Percentiles rank a stretch among this genome's conserved stretches.
Conservation (phyloP, 2,888 invertebrate species). For the Coenonympha arcania region DNA sequence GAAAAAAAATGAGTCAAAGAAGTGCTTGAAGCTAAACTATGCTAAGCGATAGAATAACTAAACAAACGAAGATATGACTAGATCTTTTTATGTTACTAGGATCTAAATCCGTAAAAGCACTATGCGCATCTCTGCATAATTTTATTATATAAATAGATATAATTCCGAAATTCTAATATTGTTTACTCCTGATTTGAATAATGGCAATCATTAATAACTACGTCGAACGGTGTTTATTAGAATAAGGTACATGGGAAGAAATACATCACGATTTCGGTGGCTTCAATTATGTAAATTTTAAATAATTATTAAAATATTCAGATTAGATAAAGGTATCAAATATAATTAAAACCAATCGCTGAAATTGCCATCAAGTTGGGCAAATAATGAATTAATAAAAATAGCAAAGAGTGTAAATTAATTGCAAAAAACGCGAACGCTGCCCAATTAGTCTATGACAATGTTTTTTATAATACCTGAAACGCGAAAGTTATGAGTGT, state of each 20-base stretch:
- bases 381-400: too few relatives aligned
- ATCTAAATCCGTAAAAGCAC: constrained; percentile 72
- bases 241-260: constrained; percentile 11
- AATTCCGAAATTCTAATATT: constrained; percentile 62
- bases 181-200: constrained; percentile 68
- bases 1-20: constrained; percentile 22
- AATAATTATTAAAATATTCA: too few relatives aligned
- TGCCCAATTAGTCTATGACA: too few relatives aligned
- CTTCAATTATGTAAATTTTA: too few relatives aligned
- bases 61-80: constrained; percentile 73
- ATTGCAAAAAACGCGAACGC: too few relatives aligned
- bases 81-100: constrained; percentile 66
- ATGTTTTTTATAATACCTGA: too few relatives aligned
- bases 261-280: too few relatives aligned
- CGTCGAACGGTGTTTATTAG: constrained; percentile 46
- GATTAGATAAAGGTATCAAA: too few relatives aligned
- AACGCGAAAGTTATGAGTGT: too few relatives aligned
- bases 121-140: constrained; percentile 72
- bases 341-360: too few relatives aligned
- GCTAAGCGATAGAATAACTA: constrained; percentile 70
- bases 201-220: constrained; percentile 71
- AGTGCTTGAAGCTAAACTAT: constrained; percentile 75
- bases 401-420: too few relatives aligned
- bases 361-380: too few relatives aligned
- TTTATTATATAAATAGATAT: constrained; percentile 71